Base-by-base conservation (phyloP, 1,140 invertebrate species). In the Camponotus floridanus region DNA sequence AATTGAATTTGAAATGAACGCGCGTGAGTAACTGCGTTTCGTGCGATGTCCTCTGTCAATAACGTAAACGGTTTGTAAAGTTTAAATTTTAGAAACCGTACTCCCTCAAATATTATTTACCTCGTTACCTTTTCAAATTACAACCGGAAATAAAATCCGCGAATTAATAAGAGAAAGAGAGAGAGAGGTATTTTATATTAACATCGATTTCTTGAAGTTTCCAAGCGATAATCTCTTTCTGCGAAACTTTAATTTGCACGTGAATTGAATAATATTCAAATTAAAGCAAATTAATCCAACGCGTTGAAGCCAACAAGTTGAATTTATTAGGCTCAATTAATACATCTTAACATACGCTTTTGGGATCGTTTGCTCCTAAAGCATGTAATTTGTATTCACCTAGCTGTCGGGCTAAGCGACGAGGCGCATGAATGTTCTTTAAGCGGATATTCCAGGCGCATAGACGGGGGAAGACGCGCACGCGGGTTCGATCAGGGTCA, bases 401-500 rank as follows among this genome's bases (percentile, higher is more conserved):
- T 76, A 76, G 62, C 73, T 31, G 26, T 21, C 67, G 36, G 64
- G 55, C 55, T 55, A 51, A 88, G 55, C 68, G 61, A 42, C n/a
- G 65, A 68, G 4, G n/a, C 39, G 78, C 26, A 61, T 42, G 74
- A 61, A 62, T n/a, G 79, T 74, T 33, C 26, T 36, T 67, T 51
- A 45, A 64, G 76, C 71, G 45, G 79, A 61, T 76, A 83, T 61
- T 73, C 39, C 39, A 21, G n/a, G 70, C 36, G 15, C 59, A 42
- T 64, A 73, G 65, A 78, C 8, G 68, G 76, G 61, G 86, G 86
- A 74, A 85, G 71, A 74, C 64, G 48, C 71, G 21, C 70, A 31
- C 71, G 67, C 71, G 83, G 85, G 87, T 86, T 87, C 90, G 83
- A 91, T 88, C 91, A 73, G 91, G 91, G 88, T 92, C 90, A 89